These are phyloP conservation scores for Cheilosia urbana DNA, from an alignment of 2,888 invertebrate species.

Conservation along the genomic window DNA sequence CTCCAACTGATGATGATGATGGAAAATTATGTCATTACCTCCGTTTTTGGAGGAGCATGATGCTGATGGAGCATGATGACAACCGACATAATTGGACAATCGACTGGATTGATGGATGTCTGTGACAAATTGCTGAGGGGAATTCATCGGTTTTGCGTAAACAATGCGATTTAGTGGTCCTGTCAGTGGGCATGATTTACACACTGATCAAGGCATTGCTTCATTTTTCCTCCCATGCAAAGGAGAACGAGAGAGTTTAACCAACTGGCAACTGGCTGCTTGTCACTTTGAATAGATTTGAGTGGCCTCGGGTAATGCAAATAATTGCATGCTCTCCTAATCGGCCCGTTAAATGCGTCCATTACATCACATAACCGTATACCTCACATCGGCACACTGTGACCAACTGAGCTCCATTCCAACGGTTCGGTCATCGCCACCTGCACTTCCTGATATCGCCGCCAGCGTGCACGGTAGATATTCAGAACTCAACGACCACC, in stretches of 20 bases:
- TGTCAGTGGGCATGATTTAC: neutral
- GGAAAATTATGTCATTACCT: slow-evolving; percentile 68
- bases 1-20: slow-evolving; percentile 49
- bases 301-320: neutral
- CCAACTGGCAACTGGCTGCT: neutral
- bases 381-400: slow-evolving; percentile 3
- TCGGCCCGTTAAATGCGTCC: slow-evolving; percentile 29
- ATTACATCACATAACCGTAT: slow-evolving; percentile 33
- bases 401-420: slow-evolving; percentile 33
- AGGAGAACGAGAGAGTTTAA: too few species aligned
- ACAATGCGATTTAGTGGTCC: neutral
- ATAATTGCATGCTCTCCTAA: slow-evolving; percentile 10
- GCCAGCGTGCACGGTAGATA: slow-evolving; percentile 10
- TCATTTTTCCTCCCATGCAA: neutral
- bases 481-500: slow-evolving; percentile 53
- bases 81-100: slow-evolving; percentile 29
- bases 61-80: neutral
- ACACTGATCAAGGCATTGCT: neutral
- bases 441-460: slow-evolving; percentile 45
- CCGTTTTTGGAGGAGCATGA: slow-evolving; percentile 52
- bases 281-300: slow-evolving; percentile 21
- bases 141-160: slow-evolving; percentile 1
- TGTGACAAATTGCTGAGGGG: slow-evolving; percentile 46
- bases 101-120: slow-evolving; percentile 47
- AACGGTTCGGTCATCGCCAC: slow-evolving; percentile 29